Percentiles rank a stretch among this genome's conserved stretches.
These are phyloP conservation scores for Vulpes vulpes DNA, from an alignment of 2,113 vertebrate genomes.

Conservation along the genomic window DNA sequence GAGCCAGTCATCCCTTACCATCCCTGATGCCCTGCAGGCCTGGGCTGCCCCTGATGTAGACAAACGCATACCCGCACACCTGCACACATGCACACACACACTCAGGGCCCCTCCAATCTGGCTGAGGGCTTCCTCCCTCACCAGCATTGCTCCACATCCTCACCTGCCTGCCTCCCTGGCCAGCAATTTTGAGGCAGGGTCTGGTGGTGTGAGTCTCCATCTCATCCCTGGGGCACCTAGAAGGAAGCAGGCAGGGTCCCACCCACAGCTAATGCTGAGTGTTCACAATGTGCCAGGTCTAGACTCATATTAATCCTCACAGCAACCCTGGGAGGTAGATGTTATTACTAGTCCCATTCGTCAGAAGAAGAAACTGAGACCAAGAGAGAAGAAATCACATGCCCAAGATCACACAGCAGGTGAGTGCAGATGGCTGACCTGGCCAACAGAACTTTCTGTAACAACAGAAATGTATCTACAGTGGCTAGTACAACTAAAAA, in stretches of 20 bases:
- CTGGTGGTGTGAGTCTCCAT: background rate
- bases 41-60: background rate
- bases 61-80: rapidly evolving
- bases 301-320: background rate
- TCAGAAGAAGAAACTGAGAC: background rate
- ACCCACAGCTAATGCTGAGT: background rate
- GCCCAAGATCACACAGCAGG: background rate
- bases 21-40: background rate
- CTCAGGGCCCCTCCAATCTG: background rate
- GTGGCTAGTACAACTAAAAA: background rate
- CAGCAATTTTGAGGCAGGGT: background rate
- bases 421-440: background rate
- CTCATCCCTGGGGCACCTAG: background rate
- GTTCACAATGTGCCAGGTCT: background rate
- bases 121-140: background rate
- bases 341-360: background rate
- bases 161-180: background rate
- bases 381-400: background rate
- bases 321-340: background rate
- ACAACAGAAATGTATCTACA: background rate
- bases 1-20: background rate
- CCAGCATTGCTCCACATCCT: background rate
- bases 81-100: rapidly evolving
- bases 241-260: background rate
- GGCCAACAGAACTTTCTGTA: background rate